Percentiles rank a stretch among this genome's conserved stretches.
Conservation (phyloP, 2,797 vertebrate genomes). For the Schizothorax lantsangensis region DNA sequence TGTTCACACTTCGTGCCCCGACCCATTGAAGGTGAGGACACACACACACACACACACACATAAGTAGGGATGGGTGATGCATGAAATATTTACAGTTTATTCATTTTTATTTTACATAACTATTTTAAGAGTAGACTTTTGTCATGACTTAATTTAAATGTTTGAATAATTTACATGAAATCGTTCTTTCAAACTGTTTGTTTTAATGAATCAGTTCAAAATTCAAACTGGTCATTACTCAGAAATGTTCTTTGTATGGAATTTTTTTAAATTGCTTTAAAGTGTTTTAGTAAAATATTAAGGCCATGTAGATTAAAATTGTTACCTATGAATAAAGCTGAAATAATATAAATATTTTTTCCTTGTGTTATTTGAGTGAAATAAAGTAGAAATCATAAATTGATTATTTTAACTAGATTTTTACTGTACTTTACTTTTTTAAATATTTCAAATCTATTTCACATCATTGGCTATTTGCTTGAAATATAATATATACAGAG, state of each 20-base stretch:
- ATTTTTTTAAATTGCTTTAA: neutral
- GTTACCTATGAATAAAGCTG: neutral
- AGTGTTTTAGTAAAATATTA: neutral
- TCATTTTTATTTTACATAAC: no score
- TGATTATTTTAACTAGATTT: neutral
- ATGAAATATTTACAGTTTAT: neutral
- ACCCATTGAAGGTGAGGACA: slow-evolving; percentile 90
- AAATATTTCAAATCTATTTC: no score
- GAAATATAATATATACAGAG: no score
- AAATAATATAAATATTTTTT: neutral
- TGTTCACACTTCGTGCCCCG: slow-evolving; percentile 98
- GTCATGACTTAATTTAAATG: neutral
- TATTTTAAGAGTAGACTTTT: neutral
- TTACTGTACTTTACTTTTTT: neutral
- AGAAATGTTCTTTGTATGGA: neutral
- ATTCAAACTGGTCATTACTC: neutral
- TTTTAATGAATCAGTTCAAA: neutral
- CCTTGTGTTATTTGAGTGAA: neutral
- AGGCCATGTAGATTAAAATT: neutral
- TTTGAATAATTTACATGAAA: neutral
- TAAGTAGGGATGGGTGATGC: neutral
- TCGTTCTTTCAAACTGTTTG: neutral
- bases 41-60: slow-evolving; percentile 10
- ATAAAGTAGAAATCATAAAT: neutral
- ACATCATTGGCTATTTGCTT: no score